These are phyloP conservation scores for Dorcus parallelipipedus DNA, from an alignment of 2,888 invertebrate genomes.

Conservation along the genomic window DNA sequence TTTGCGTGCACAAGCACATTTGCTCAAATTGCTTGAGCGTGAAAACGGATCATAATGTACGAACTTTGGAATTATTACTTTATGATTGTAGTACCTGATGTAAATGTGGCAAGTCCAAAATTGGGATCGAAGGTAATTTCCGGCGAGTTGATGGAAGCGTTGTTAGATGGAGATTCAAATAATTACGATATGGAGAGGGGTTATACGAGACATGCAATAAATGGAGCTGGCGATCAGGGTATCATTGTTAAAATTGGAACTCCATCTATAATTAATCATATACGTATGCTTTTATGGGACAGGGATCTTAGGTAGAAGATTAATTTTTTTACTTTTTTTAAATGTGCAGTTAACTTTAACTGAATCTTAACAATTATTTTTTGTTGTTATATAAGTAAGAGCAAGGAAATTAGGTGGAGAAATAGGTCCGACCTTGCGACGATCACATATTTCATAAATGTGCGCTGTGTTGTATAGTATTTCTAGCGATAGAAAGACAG, in stretches of 20 bases:
- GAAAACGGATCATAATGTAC: too few relatives aligned
- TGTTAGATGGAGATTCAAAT: slow-evolving; percentile 85
- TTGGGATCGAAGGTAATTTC: slow-evolving; percentile 82
- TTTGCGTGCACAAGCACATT: too few relatives aligned
- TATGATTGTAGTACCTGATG: slow-evolving; percentile 67
- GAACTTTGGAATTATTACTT: neutral
- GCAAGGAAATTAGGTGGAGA: too few relatives aligned
- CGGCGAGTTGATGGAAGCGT: slow-evolving; percentile 84
- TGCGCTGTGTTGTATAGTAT: too few relatives aligned
- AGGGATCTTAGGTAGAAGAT: slow-evolving; percentile 68
- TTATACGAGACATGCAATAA: slow-evolving; percentile 56
- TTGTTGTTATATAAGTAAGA: too few relatives aligned
- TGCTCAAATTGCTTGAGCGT: too few relatives aligned
- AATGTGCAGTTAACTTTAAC: too few relatives aligned
- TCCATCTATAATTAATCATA: slow-evolving; percentile 88
- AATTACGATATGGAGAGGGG: slow-evolving; percentile 92
- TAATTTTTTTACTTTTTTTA: too few relatives aligned
- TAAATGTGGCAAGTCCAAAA: slow-evolving; percentile 83
- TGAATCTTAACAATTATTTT: too few relatives aligned
- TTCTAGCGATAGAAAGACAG: too few relatives aligned
- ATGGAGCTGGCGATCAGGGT: slow-evolving; percentile 62
- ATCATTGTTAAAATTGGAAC: slow-evolving; percentile 82
- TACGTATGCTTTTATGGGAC: slow-evolving; percentile 93
- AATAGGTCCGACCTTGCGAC: too few relatives aligned
- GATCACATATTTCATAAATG: too few relatives aligned